Base-by-base conservation (phyloP, 2,113 vertebrate genomes). In the Perccottus glenii region DNA sequence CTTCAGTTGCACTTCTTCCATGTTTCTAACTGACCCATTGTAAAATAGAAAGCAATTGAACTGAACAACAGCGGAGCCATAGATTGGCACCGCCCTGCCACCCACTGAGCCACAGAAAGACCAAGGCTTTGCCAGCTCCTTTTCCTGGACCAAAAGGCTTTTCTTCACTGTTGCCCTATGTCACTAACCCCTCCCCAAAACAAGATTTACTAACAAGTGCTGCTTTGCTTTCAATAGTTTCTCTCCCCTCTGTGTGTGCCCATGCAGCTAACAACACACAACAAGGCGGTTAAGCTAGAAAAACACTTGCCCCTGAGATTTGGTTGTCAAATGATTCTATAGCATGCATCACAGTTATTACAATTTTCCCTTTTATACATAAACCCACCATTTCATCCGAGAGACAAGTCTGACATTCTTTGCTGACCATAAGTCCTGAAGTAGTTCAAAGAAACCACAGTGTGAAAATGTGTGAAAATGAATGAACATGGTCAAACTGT, bases 241-340 rank as follows among this genome's bases (percentile, higher is more conserved):
- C 70, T 82, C 76, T 19, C 9, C 66, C 61, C 44, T 73, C 47
- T 60, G 33, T 57, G 57, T 82, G 58, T 14, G 60, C 36, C 53
- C 35, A 38, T 38, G 38, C 32, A 42, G 38, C 59, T 35, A 66
- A 46, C 57, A 67, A 55, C 73, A 82, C 56, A 64, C 60, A 74
- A 44, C 67, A 67, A 79, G 83, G 57, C 76, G 79, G 73, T 83
- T 89, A 89, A 89, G 82, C 78, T 85, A 70, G 90, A 77, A 84
- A 89, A 92, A 90, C 90, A 92, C 91, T 93, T 90, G 91, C 81
- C 71, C 66, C 86, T 89, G 81, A 87, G 90, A 92, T 94, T 92
- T 93, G 73, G 61, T 83, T 43, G 85, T 80, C 82, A 91, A 94
- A 93, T 27, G 19, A 27, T 27, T 27, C 19, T 27, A 27, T 27